Conservation (phyloP, 1,140 invertebrate genomes). For the Belonocnema kinseyi region DNA sequence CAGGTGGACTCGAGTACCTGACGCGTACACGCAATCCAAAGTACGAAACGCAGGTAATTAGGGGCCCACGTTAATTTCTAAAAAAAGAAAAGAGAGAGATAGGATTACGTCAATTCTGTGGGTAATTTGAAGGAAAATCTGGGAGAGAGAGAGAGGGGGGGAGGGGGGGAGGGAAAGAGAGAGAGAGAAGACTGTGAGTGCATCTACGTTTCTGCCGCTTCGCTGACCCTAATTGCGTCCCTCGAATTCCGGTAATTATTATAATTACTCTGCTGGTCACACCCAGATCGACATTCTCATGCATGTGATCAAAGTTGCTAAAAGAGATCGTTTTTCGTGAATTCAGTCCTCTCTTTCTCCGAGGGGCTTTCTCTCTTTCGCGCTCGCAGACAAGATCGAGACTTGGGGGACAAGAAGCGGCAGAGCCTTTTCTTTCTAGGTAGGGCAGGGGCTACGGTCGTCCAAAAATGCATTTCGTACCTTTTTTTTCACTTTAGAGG, state of each 20-base stretch:
- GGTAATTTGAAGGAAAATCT: conserved; percentile 18
- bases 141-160: conserved; percentile 52
- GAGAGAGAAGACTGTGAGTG: conserved; percentile 45
- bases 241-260: conserved; percentile 67
- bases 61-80: conserved; percentile 47
- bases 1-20: conserved; percentile 34
- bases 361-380: not conserved
- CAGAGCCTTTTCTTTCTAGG: too few relatives aligned
- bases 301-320: conserved; percentile 32
- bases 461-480: too few relatives aligned
- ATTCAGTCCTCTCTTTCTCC: not conserved
- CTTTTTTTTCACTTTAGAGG: too few relatives aligned
- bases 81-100: conserved; percentile 47
- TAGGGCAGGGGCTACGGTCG: too few relatives aligned
- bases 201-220: conserved; percentile 54
- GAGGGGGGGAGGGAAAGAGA: conserved; percentile 48
- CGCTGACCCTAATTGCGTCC: conserved; percentile 59
- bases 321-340: conserved; percentile 28
- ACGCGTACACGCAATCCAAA: conserved; percentile 43
- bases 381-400: not conserved
- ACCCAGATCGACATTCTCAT: conserved; percentile 52
- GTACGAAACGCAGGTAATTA: conserved; percentile 43
- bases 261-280: conserved; percentile 69
- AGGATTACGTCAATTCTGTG: conserved; percentile 53
- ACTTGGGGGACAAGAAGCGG: too few relatives aligned